Conservation (phyloP, 2,113 vertebrate genomes). For the Megaceryle torquata region DNA sequence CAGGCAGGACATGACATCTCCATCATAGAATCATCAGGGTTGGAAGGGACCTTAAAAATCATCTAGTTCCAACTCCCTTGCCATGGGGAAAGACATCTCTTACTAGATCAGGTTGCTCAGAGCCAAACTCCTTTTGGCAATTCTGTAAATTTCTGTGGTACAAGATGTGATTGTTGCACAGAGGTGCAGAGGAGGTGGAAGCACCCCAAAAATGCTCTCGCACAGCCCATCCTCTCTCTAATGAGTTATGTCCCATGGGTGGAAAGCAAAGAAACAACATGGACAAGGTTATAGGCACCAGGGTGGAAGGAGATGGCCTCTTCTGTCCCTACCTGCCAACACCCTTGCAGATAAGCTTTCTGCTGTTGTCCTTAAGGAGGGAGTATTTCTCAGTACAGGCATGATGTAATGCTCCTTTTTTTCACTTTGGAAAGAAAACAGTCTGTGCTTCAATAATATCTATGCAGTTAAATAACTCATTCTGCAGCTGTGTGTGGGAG, state of each 20-base stretch:
- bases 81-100: no score
- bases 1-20: not conserved
- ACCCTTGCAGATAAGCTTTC: not conserved
- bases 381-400: not conserved
- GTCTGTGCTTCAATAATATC: not conserved
- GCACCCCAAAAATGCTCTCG: not conserved
- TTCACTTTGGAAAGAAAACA: not conserved
- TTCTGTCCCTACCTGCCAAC: not conserved
- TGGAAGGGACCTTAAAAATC: no score
- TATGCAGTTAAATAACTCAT: not conserved
- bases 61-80: no score
- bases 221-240: not conserved
- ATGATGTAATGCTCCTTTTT: constrained; percentile 35
- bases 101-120: no score
- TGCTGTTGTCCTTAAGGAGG: constrained; percentile 1
- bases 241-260: rapidly evolving
- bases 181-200: not conserved
- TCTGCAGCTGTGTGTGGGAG: constrained; percentile 35
- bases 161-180: not conserved
- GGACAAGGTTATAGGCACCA: not conserved
- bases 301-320: not conserved
- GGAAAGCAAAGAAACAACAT: not conserved
- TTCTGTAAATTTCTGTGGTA: not conserved
- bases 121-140: not conserved
- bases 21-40: not conserved